Evolutionary conservation across 1,140 invertebrate species (phyloP), one percentile per base, ranked within the genome.

Genomic region (Oryzaephilus surinamensis): DNA sequence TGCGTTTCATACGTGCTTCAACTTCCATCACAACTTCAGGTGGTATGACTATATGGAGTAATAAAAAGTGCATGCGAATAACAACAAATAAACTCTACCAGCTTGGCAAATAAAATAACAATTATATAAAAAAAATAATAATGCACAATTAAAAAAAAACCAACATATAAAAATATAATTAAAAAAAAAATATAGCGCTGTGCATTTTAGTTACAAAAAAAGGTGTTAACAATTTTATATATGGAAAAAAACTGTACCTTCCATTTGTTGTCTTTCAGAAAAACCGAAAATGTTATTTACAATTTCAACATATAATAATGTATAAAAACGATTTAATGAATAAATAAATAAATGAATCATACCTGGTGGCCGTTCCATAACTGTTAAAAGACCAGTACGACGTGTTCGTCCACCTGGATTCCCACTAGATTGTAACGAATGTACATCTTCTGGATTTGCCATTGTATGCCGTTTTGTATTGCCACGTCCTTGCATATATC

Each of bases 351-450:
- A 35, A 45, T 57, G 63, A 15, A 10, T 16, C 15, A 17, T 70
- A 92, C 87, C 87, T 71, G 87, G 81, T 36, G 81, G 86, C 50
- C 84, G 66, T 60, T 90, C 85, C 43, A 84, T 89, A 1, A 92
- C 87, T 4, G 84, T 85, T 0, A 81, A 71, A 6, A 90, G 64
- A 43, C 86, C 86, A 18, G 80, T 82, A 31, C 83, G 68, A 48
- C 86, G 69, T 38, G 81, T 81, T 49, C 85, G 67, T 35, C 55
- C 51, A 18, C 63, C 58, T 33, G 61, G 60, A 6, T 48, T 30
- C 4, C 60, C 55, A 24, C 64, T 60, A 41, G 67, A 62, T 43
- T 67, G 60, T 40, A 69, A 70, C 33, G 67, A 65, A 52, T 79
- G 76, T 0, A 73, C 67, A 47, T 81, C 79, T 48, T 79, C 59